Evolutionary conservation across 2,113 vertebrate genomes (phyloP).

Genomic region (Conger conger): DNA sequence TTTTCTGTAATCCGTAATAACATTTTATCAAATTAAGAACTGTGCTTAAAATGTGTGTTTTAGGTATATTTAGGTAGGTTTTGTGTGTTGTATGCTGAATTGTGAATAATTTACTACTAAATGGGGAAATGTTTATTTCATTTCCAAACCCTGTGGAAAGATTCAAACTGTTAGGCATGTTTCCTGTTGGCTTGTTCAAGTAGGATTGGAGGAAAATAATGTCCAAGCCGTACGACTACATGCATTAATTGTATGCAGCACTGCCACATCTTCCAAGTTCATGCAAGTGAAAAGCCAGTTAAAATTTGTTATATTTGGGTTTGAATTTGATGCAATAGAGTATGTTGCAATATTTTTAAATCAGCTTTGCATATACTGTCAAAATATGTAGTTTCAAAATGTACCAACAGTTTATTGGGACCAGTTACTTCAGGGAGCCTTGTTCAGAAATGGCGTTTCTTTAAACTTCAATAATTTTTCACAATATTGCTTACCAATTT

Average conservation of each 20-base stretch:
- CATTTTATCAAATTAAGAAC: background rate
- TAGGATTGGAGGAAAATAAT: background rate
- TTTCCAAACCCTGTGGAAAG: background rate
- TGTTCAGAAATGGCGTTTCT: background rate
- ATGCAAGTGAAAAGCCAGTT: background rate
- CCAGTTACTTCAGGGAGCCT: background rate
- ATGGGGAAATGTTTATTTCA: slow-evolving; percentile 14
- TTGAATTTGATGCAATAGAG: background rate
- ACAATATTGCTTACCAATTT: background rate
- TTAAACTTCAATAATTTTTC: background rate
- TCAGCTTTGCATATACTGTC: background rate
- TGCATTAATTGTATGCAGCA: background rate
- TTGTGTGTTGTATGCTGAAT: background rate
- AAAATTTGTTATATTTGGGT: background rate
- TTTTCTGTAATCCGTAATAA: background rate
- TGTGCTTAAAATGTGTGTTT: background rate
- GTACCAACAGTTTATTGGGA: background rate
- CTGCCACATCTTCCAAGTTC: background rate
- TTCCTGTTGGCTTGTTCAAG: background rate
- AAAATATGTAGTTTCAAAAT: background rate
- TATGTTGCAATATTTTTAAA: background rate
- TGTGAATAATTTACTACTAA: background rate
- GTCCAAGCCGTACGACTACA: background rate
- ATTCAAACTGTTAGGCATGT: slow-evolving; percentile 10
- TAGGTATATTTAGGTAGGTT: background rate